Evolutionary conservation across 2,888 invertebrate genomes (phyloP).

Genomic region (Cecidostiba fungosa): DNA sequence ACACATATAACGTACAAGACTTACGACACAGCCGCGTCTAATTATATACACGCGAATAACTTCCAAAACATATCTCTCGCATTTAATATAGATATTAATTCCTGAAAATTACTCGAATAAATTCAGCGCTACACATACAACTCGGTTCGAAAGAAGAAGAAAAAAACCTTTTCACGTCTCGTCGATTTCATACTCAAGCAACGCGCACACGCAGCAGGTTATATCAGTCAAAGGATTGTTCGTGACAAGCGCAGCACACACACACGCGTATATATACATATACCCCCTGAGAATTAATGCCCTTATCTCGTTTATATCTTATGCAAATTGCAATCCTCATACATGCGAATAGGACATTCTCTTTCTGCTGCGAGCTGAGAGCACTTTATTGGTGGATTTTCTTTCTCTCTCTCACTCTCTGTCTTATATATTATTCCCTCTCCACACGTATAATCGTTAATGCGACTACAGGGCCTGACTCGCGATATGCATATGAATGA

Average conservation of each 20-base stretch:
- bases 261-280: conserved; percentile 42
- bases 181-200: conserved; percentile 41
- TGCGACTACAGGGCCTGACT: conserved; percentile 47
- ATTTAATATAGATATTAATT: conserved; percentile 58
- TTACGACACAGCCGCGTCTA: background rate
- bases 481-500: conserved; percentile 70
- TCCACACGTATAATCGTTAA: conserved; percentile 30
- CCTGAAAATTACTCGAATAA: conserved; percentile 45
- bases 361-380: conserved; percentile 59
- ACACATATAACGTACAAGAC: background rate
- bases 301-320: conserved; percentile 74
- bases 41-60: background rate
- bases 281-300: conserved; percentile 72
- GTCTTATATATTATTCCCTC: conserved; percentile 53
- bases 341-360: conserved; percentile 68
- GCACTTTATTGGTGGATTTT: conserved; percentile 66
- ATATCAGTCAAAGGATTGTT: conserved; percentile 67
- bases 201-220: conserved; percentile 15
- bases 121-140: conserved; percentile 7
- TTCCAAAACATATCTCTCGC: background rate
- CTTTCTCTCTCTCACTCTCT: conserved; percentile 64
- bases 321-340: conserved; percentile 71
- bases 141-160: background rate
- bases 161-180: conserved; percentile 15
- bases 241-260: conserved; percentile 69